phyloP scores from a whole-genome alignment of 1,140 invertebrate species.

The Habropoda laboriosa region DNA sequence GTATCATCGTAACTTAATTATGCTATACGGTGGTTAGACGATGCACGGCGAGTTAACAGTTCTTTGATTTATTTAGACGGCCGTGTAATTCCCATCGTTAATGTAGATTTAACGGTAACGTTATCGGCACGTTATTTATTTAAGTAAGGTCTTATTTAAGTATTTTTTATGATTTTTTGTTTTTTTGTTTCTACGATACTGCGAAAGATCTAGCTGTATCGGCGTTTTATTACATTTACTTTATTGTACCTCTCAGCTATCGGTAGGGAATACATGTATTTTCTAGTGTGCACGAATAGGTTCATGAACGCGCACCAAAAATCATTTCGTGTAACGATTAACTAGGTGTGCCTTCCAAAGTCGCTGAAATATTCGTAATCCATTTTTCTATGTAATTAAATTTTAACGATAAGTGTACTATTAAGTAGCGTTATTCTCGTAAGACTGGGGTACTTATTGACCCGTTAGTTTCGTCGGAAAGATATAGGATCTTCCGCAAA shows the following conservation, averaged over 20 bases:
- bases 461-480: constrained; percentile 48
- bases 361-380: constrained; percentile 8
- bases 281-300: neutral
- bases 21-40: neutral
- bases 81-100: constrained; percentile 5
- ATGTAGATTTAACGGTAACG: neutral
- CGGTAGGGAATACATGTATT: neutral
- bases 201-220: neutral
- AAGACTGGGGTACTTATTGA: constrained; percentile 70
- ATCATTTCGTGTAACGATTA: constrained; percentile 10
- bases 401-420: constrained; percentile 39
- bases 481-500: constrained; percentile 53
- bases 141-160: constrained; percentile 27
- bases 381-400: constrained; percentile 26
- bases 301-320: constrained; percentile 18
- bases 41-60: neutral
- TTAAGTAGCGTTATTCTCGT: constrained; percentile 63
- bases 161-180: constrained; percentile 4
- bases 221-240: neutral
- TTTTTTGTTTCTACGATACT: neutral
- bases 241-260: neutral
- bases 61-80: neutral
- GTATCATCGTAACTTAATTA: constrained; percentile 6
- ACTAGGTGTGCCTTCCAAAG: constrained; percentile 25
- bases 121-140: constrained; percentile 63